These are phyloP conservation scores for Arrhopalites spinosus DNA, from an alignment of 2,888 invertebrate species.

Conservation along the genomic window DNA sequence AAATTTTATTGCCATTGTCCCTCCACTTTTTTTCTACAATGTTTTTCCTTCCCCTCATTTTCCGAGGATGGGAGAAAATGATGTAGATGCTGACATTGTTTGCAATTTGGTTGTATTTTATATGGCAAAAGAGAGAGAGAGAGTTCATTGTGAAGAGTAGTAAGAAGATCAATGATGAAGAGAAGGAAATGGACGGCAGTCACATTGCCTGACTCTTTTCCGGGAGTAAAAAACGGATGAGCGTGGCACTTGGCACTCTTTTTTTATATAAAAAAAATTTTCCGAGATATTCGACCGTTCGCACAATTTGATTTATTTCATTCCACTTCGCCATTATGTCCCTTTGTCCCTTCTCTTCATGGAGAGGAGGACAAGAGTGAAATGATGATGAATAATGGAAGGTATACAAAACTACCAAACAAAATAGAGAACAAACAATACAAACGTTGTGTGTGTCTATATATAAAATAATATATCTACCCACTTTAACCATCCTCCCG, in stretches of 20 bases:
- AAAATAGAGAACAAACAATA: constrained; percentile 7
- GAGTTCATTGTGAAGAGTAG: not conserved
- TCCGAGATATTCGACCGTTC: constrained; percentile 5
- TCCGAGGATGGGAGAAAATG: too few relatives aligned
- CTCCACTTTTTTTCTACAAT: too few relatives aligned
- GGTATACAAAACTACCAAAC: constrained; percentile 4
- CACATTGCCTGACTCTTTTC: not conserved
- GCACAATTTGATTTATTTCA: constrained; percentile 24
- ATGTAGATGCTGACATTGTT: too few relatives aligned
- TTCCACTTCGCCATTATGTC: constrained; percentile 5
- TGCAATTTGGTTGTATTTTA: too few relatives aligned
- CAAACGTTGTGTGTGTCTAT: not conserved
- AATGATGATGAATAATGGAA: constrained; percentile 5
- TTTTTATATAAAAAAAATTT: too few relatives aligned
- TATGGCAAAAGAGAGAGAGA: not conserved
- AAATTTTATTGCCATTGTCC: too few relatives aligned
- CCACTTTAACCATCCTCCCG: too few relatives aligned
- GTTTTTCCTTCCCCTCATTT: too few relatives aligned
- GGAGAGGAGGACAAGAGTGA: not conserved
- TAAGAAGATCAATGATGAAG: not conserved
- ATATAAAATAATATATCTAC: not conserved
- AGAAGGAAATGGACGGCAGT: constrained; percentile 3
- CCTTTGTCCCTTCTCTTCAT: constrained; percentile 7
- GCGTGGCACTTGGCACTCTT: too few relatives aligned
- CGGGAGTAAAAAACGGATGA: not conserved